Evolutionary conservation across 2,888 invertebrate species (phyloP).

Genomic region (Pachymerium ferrugineum): DNA sequence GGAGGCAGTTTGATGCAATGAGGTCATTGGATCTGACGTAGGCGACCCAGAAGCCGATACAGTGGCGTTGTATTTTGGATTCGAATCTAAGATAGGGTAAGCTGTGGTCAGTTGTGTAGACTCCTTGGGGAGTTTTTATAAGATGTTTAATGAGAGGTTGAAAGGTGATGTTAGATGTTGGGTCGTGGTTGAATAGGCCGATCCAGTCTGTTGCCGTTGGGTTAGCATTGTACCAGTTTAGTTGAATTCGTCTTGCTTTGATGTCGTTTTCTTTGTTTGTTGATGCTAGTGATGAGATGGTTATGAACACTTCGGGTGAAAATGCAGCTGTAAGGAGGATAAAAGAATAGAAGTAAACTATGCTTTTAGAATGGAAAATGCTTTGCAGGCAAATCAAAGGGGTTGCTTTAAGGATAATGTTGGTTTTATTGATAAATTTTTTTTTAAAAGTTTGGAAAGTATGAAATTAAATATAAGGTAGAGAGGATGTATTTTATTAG

Average conservation of each 20-base stretch:
- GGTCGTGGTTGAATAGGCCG: slow-evolving; percentile 36
- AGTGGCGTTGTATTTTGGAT: slow-evolving; percentile 31
- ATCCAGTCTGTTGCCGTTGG: slow-evolving; percentile 43
- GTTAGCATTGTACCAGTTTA: slow-evolving; percentile 36
- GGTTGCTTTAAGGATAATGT: too few relatives aligned
- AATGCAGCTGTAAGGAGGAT: neutral
- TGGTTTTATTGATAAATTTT: too few relatives aligned
- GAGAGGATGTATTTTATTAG: too few relatives aligned
- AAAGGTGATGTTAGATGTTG: slow-evolving; percentile 5
- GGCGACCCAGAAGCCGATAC: slow-evolving; percentile 39
- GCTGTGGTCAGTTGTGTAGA: neutral
- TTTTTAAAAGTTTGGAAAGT: too few relatives aligned
- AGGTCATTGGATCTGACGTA: slow-evolving; percentile 36
- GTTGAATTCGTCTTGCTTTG: slow-evolving; percentile 36
- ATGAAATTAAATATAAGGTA: too few relatives aligned
- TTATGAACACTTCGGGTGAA: slow-evolving; percentile 38
- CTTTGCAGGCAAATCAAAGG: too few relatives aligned
- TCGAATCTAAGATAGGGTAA: neutral
- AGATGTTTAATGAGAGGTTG: neutral
- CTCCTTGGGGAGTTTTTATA: neutral
- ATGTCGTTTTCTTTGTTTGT: too few relatives aligned
- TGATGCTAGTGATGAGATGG: slow-evolving; percentile 39
- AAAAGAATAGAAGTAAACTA: neutral
- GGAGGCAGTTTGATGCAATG: slow-evolving; percentile 35
- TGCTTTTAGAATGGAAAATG: neutral